Conservation (phyloP, 1,140 invertebrate species). For the Nylanderia fulva region DNA sequence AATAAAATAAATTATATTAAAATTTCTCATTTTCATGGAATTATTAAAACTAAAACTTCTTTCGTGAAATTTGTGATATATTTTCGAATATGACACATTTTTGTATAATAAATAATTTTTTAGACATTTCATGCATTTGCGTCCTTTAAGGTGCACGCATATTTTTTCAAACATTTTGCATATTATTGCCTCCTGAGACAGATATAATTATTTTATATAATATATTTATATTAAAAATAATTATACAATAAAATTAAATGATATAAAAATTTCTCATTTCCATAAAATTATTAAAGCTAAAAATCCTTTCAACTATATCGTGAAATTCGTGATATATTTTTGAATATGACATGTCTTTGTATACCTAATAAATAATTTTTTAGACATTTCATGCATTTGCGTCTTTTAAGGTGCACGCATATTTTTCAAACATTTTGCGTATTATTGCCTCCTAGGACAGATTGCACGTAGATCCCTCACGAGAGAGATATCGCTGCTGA, state of each 20-base stretch:
- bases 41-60: background rate
- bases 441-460: constrained; percentile 75
- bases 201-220: too few species aligned
- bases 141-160: constrained; percentile 76
- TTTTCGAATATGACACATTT: background rate
- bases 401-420: constrained; percentile 76
- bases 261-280: too few species aligned
- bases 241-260: too few species aligned
- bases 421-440: constrained; percentile 80
- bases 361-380: background rate
- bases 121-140: background rate
- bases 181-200: constrained; percentile 75
- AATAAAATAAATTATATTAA: too few species aligned
- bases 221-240: too few species aligned
- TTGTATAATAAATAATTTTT: background rate
- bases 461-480: constrained; percentile 82
- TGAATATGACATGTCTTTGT: background rate
- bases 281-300: background rate
- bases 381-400: background rate
- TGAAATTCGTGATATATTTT: constrained; percentile 2
- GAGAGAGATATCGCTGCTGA: constrained; percentile 84
- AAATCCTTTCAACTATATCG: background rate
- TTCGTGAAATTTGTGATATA: constrained; percentile 1
- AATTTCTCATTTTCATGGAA: too few species aligned
- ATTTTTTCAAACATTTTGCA: constrained; percentile 80